Evolutionary conservation across 2,797 vertebrate genomes (phyloP).

Genomic region (Todus mexicanus): DNA sequence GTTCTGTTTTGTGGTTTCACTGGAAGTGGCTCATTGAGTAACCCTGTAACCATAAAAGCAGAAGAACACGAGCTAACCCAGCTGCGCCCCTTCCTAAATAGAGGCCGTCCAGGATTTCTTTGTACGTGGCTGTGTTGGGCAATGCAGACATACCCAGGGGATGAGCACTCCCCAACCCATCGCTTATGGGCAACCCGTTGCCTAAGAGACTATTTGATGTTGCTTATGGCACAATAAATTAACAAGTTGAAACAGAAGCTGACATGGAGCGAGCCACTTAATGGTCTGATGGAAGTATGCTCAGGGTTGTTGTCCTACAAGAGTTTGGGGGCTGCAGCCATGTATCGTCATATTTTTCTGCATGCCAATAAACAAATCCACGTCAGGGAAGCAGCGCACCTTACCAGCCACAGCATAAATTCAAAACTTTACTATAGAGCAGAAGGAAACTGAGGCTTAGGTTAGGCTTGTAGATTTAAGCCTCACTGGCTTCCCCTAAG

Average conservation of each 20-base stretch:
- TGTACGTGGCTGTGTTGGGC: neutral
- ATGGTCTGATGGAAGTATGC: neutral
- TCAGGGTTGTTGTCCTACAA: neutral
- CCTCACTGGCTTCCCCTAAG: neutral
- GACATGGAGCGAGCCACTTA: neutral
- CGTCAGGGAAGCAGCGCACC: neutral
- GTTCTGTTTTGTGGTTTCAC: neutral
- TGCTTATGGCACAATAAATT: constrained; percentile 18
- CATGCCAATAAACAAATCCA: neutral
- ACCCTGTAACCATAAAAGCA: neutral
- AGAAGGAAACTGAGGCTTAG: neutral
- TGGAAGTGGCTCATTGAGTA: neutral
- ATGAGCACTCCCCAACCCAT: constrained; percentile 7
- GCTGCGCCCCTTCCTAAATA: constrained; percentile 18
- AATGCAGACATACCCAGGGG: neutral
- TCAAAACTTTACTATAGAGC: neutral
- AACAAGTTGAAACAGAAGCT: constrained; percentile 47
- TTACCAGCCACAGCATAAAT: neutral
- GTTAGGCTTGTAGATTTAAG: neutral
- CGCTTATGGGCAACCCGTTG: neutral
- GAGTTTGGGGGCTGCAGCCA: neutral
- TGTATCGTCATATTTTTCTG: neutral
- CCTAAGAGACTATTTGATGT: neutral
- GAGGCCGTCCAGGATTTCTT: neutral
- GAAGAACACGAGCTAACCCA: neutral